A percentile compares a stretch with the other conserved stretches of the same genome.
Evolutionary conservation across 2,888 invertebrate species (phyloP).

Genomic region (Macaria notata): DNA sequence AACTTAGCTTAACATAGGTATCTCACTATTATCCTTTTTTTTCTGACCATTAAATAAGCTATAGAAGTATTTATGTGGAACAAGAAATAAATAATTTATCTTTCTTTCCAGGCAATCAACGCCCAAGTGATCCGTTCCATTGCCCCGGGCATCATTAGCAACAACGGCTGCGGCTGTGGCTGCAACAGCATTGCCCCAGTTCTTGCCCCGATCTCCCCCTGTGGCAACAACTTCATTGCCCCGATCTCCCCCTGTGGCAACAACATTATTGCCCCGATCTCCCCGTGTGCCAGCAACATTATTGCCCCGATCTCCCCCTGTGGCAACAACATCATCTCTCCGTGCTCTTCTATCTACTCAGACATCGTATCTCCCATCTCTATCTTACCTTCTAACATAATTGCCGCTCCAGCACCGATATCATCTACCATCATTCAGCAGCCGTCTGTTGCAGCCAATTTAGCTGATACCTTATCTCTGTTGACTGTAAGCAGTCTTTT

Average conservation of each 20-base stretch:
- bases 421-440: constrained; percentile 16
- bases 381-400: too few species aligned
- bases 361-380: too few species aligned
- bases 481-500: constrained; percentile 65
- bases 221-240: not conserved
- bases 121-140: constrained; percentile 38
- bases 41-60: too few species aligned
- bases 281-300: not conserved
- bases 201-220: constrained; percentile 1
- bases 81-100: too few species aligned
- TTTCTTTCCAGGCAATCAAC: constrained; percentile 44
- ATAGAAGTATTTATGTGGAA: too few species aligned
- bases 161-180: constrained; percentile 9
- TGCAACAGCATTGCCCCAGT: not conserved
- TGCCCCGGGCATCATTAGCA: constrained; percentile 1
- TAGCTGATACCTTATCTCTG: constrained; percentile 66
- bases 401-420: too few species aligned
- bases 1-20: too few species aligned
- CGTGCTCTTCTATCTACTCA: not conserved
- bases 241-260: constrained; percentile 1
- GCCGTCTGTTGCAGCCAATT: constrained; percentile 50
- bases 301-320: not conserved
- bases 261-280: constrained; percentile 1
- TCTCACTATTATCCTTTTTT: too few species aligned
- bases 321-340: not conserved